Percentiles rank a stretch among this genome's conserved stretches.
Evolutionary conservation across 2,797 vertebrate species (phyloP).

Genomic region (Cichlasoma orientale): DNA sequence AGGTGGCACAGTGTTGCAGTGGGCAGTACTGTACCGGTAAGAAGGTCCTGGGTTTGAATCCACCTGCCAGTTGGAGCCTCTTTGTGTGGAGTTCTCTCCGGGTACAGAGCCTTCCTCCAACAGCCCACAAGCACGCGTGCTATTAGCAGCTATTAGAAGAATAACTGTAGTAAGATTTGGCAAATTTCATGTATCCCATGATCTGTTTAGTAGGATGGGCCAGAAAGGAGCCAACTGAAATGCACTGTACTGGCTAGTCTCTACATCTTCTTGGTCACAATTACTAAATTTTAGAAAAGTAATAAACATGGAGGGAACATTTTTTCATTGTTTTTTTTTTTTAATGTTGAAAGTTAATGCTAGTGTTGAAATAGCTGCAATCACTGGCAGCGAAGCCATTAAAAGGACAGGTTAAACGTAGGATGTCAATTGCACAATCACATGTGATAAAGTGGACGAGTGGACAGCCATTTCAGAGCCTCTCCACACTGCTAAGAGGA

Average conservation of each 20-base stretch:
- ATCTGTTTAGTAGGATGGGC: background rate
- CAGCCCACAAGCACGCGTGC: no score
- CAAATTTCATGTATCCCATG: background rate
- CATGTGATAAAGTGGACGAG: conserved; percentile 17
- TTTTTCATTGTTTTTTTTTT: background rate
- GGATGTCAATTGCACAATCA: conserved; percentile 13
- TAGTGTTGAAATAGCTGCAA: background rate
- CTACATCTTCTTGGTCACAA: background rate
- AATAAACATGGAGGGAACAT: background rate
- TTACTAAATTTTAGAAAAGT: background rate
- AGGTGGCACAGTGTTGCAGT: no score
- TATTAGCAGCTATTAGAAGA: no score
- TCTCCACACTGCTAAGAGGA: background rate
- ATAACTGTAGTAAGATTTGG: background rate
- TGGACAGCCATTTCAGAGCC: conserved; percentile 22
- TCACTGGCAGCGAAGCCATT: background rate
- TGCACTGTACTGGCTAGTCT: background rate
- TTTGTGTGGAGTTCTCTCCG: no score
- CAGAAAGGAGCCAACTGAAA: background rate
- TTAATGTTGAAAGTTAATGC: no score
- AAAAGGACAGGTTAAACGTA: conserved; percentile 9
- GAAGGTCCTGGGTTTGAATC: no score
- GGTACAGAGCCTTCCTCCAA: no score
- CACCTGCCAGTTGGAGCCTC: no score
- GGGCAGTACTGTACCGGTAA: no score